A percentile compares a stretch with the other conserved stretches of the same genome.
These are phyloP conservation scores for Apus apus DNA, from an alignment of 2,113 vertebrate genomes.

Conservation along the genomic window DNA sequence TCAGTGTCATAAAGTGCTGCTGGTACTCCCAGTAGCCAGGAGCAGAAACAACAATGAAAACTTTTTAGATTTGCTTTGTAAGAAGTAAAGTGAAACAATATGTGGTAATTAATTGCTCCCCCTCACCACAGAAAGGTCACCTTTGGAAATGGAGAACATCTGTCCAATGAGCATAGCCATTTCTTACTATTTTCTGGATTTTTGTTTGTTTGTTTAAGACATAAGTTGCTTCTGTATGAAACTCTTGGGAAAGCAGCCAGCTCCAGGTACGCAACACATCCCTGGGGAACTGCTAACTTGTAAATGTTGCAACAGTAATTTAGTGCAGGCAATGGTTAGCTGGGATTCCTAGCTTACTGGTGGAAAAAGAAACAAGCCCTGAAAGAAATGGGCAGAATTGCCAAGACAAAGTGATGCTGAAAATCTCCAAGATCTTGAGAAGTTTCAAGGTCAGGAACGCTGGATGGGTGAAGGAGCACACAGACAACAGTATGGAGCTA, in stretches of 20 bases:
- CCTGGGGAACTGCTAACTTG: background rate
- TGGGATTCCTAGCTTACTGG: accelerated
- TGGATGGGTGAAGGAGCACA: background rate
- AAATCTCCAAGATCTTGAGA: background rate
- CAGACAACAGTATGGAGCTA: background rate
- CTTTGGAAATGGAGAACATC: background rate
- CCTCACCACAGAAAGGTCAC: background rate
- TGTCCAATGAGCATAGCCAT: background rate
- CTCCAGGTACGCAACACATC: background rate
- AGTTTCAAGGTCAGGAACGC: background rate
- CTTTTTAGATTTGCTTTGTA: background rate
- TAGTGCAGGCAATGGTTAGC: background rate
- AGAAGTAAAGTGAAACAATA: background rate
- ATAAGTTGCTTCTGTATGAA: background rate
- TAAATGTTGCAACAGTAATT: background rate
- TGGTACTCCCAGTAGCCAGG: background rate
- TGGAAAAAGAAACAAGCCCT: background rate
- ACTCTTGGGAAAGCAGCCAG: background rate
- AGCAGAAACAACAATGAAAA: background rate
- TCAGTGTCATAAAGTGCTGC: background rate
- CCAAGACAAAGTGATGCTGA: background rate
- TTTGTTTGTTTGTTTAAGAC: background rate
- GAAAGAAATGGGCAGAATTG: background rate
- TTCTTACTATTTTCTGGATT: background rate
- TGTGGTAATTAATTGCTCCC: background rate